Conservation (phyloP, 2,888 invertebrate genomes). For the Bibio marci region DNA sequence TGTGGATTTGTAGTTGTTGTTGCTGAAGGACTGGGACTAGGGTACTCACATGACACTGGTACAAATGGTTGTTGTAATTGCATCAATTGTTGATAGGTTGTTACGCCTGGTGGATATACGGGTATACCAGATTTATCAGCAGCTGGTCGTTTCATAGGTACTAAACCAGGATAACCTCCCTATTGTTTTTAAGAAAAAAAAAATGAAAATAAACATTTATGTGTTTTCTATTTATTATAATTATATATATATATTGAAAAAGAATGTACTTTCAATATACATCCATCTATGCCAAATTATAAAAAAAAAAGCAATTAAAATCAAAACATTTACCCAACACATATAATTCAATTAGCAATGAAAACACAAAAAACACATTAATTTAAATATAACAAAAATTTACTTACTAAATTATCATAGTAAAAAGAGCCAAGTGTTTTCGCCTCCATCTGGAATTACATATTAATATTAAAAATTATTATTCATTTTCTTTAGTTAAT, state of each 20-base stretch:
- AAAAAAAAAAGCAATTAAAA: not conserved
- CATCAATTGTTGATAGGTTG: constrained; percentile 89
- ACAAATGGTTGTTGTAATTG: constrained; percentile 87
- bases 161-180: constrained; percentile 72
- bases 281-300: too few species aligned
- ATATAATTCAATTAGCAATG: not conserved
- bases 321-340: not conserved
- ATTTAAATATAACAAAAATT: constrained; percentile 11
- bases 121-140: constrained; percentile 94
- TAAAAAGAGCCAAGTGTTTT: constrained; percentile 91
- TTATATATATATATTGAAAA: too few species aligned
- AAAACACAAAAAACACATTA: constrained; percentile 2
- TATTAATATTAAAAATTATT: too few species aligned
- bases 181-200: constrained; percentile 13
- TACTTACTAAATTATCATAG: constrained; percentile 93
- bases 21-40: constrained; percentile 19
- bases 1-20: constrained; percentile 17
- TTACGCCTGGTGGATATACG: constrained; percentile 83
- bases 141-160: constrained; percentile 90
- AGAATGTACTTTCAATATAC: too few species aligned
- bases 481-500: too few species aligned
- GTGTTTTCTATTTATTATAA: constrained; percentile 2
- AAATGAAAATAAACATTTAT: constrained; percentile 14
- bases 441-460: constrained; percentile 75
- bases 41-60: constrained; percentile 98